These are phyloP conservation scores for Eremobia ochroleuca DNA, from an alignment of 2,888 invertebrate species.

Conservation along the genomic window DNA sequence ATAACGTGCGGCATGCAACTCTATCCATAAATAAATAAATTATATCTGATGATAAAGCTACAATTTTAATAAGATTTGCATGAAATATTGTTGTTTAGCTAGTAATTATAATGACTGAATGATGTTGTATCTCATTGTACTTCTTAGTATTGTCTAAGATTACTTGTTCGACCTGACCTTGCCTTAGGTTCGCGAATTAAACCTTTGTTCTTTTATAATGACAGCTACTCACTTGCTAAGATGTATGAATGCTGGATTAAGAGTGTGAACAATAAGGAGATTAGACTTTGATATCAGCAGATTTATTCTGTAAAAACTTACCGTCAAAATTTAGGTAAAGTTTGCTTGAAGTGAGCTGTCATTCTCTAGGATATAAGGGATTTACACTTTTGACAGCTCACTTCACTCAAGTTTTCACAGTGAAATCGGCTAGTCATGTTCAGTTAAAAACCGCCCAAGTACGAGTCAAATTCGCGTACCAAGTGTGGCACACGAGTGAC, in stretches of 20 bases:
- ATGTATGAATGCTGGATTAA: conserved; percentile 16
- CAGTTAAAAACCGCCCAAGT: neutral
- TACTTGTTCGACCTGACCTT: conserved; percentile 42
- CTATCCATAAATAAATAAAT: conserved; percentile 22
- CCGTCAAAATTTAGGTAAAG: neutral
- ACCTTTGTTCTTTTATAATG: conserved; percentile 45
- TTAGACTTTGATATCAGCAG: neutral
- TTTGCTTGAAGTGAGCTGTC: neutral
- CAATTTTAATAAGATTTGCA: conserved; percentile 26
- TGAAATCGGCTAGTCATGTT: neutral
- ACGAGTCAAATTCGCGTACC: neutral
- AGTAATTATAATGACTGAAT: conserved; percentile 24
- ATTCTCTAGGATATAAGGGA: neutral
- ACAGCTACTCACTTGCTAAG: neutral
- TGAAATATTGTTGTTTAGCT: conserved; percentile 2
- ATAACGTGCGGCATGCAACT: conserved; percentile 49
- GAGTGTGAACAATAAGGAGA: conserved; percentile 23
- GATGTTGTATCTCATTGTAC: conserved; percentile 44
- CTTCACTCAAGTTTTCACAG: neutral
- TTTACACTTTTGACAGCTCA: neutral
- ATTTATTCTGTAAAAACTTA: neutral
- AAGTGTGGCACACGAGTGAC: too few species aligned
- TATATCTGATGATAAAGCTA: conserved; percentile 1
- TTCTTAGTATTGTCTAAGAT: conserved; percentile 36
- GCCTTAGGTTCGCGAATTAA: conserved; percentile 23